Conservation (phyloP, 2,113 vertebrate species). For the Sebastes fasciatus region DNA sequence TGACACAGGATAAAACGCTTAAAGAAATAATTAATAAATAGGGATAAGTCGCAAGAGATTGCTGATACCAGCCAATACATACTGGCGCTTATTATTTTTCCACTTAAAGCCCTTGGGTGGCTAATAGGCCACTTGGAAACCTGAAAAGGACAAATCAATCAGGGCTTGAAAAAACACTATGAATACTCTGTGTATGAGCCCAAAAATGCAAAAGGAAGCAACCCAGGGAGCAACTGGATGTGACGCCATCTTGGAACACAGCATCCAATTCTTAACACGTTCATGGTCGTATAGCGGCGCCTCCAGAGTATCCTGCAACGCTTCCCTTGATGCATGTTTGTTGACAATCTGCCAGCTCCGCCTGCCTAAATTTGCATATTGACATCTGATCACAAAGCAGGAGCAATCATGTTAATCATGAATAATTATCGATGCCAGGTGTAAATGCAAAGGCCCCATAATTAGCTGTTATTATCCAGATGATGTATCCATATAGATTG, state of each 20-base stretch:
- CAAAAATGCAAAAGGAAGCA: neutral
- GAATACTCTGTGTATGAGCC: neutral
- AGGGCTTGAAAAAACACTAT: neutral
- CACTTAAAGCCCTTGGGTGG: too few relatives aligned
- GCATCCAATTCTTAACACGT: neutral
- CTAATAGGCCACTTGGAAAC: neutral
- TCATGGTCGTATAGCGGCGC: neutral
- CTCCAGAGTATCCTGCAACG: neutral
- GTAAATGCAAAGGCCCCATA: neutral
- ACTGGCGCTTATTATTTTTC: too few relatives aligned
- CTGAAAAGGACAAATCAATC: neutral
- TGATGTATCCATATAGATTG: neutral
- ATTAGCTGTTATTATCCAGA: constrained; percentile 3
- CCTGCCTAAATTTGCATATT: constrained; percentile 12
- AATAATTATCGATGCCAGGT: constrained; percentile 1
- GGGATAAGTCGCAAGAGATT: too few relatives aligned
- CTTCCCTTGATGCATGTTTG: neutral
- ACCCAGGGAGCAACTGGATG: neutral
- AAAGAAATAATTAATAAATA: too few relatives aligned
- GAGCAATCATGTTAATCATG: neutral
- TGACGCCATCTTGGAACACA: neutral
- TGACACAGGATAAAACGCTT: too few relatives aligned
- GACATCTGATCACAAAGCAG: constrained; percentile 18
- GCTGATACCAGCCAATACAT: too few relatives aligned
- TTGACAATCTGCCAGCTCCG: neutral